Percentiles rank a stretch among this genome's conserved stretches.
phyloP scores from a whole-genome alignment of 2,888 invertebrate genomes.

The Homarus gammarus region DNA sequence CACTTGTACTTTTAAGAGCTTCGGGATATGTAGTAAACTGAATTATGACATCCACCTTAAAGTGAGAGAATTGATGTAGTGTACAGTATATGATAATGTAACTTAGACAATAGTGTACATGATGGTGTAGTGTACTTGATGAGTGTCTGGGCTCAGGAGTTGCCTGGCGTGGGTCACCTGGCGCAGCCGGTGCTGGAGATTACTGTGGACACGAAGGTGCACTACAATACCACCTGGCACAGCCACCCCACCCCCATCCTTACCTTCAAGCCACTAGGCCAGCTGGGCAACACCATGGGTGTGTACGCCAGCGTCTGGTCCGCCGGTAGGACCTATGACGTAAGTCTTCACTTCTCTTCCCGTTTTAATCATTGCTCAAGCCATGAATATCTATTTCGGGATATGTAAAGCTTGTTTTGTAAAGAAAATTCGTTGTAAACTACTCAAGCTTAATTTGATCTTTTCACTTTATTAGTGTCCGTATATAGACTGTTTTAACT shows the following conservation, averaged over 20 bases:
- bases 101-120: too few species aligned
- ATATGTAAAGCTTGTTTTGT: neutral
- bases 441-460: too few species aligned
- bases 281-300: constrained; percentile 75
- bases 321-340: constrained; percentile 31
- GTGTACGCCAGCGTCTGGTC: constrained; percentile 73
- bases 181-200: neutral
- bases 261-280: constrained; percentile 34
- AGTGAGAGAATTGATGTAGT: too few species aligned
- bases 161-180: neutral
- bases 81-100: too few species aligned
- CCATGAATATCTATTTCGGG: too few species aligned
- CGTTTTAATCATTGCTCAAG: too few species aligned
- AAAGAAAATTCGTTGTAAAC: too few species aligned
- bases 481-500: too few species aligned
- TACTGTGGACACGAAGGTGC: neutral
- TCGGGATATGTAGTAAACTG: too few species aligned
- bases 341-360: neutral
- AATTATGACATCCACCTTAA: too few species aligned
- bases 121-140: too few species aligned
- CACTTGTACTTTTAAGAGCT: neutral
- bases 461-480: neutral
- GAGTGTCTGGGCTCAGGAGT: neutral
- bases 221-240: constrained; percentile 29
- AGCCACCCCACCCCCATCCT: constrained; percentile 39